These are phyloP conservation scores for Chaitophorus viminalis DNA, from an alignment of 2,888 invertebrate species.

Conservation along the genomic window DNA sequence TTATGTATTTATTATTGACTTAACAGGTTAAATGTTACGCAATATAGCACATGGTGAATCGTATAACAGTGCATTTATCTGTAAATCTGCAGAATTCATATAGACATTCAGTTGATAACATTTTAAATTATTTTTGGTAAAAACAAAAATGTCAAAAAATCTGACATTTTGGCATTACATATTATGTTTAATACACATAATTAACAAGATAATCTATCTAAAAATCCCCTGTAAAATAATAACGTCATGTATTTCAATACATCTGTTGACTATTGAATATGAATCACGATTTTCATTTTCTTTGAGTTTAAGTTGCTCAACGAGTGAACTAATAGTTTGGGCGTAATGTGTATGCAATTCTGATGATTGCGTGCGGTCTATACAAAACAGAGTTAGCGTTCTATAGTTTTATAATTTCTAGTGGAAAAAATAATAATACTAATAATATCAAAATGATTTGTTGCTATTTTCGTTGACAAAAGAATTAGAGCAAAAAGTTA, in stretches of 20 bases:
- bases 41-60: background rate
- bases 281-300: slow-evolving; percentile 38
- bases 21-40: background rate
- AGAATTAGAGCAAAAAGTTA: slow-evolving; percentile 33
- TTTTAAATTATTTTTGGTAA: background rate
- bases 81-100: background rate
- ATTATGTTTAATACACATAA: too few species aligned
- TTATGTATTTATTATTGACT: background rate
- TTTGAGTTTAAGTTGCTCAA: background rate
- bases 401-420: background rate
- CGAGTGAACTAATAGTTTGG: background rate
- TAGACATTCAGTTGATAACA: too few species aligned
- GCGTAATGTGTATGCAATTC: background rate
- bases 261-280: background rate
- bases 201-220: too few species aligned
- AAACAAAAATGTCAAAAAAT: background rate
- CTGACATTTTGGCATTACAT: too few species aligned
- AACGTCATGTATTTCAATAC: background rate
- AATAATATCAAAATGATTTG: slow-evolving; percentile 36
- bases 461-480: background rate
- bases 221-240: too few species aligned
- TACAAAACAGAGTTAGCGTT: background rate
- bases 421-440: background rate
- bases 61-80: background rate
- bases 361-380: background rate